These are phyloP conservation scores for Andrena cerasifolii DNA, from an alignment of 1,140 invertebrate genomes.

Conservation along the genomic window DNA sequence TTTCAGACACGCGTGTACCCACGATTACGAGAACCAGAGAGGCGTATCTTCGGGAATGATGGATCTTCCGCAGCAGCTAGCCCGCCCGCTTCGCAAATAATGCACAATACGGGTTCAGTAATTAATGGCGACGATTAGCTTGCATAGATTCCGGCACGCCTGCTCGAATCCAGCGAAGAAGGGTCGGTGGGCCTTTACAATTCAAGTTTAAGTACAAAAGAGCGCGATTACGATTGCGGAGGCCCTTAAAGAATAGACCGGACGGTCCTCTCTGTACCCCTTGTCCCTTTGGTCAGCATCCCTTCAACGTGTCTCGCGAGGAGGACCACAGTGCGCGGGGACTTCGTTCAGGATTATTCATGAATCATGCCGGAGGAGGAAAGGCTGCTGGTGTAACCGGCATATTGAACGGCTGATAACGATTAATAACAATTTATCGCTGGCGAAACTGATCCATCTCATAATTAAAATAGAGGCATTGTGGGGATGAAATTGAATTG, in stretches of 20 bases:
- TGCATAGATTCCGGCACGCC: slow-evolving; percentile 40
- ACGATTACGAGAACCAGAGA: slow-evolving; percentile 43
- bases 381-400: slow-evolving; percentile 20
- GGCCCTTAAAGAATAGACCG: too few species aligned
- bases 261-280: too few species aligned
- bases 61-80: slow-evolving; percentile 48
- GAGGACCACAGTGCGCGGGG: slow-evolving; percentile 23
- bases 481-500: slow-evolving; percentile 51
- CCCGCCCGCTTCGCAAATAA: slow-evolving; percentile 35
- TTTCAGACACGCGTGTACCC: slow-evolving; percentile 42
- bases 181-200: background rate
- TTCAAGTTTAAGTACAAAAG: slow-evolving; percentile 14
- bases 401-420: slow-evolving; percentile 32
- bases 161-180: background rate
- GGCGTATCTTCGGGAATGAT: slow-evolving; percentile 58
- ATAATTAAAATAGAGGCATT: slow-evolving; percentile 53
- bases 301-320: background rate
- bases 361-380: slow-evolving; percentile 25
- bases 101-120: slow-evolving; percentile 62
- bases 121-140: slow-evolving; percentile 64
- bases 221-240: slow-evolving; percentile 22
- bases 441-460: slow-evolving; percentile 44
- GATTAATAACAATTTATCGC: slow-evolving; percentile 62
- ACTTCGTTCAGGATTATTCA: slow-evolving; percentile 29
- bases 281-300: background rate